Conservation (phyloP, 2,888 invertebrate species). For the Heliconius erato region DNA sequence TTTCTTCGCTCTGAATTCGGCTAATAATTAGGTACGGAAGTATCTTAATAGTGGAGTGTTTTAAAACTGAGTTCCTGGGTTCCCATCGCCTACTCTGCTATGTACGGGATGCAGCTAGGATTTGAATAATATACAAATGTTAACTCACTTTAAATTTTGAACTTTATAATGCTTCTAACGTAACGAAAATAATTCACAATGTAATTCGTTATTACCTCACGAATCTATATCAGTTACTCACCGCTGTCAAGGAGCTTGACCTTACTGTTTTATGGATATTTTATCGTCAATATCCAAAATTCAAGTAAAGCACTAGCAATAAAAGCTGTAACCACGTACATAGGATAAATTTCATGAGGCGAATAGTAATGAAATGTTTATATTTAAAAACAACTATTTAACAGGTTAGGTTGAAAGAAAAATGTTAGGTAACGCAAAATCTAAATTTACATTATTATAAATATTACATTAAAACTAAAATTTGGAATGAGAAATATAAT, state of each 20-base stretch:
- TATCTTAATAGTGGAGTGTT: too few relatives aligned
- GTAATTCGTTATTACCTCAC: conserved; percentile 61
- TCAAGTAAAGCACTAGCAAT: conserved; percentile 58
- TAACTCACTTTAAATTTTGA: not conserved
- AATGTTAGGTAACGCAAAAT: not conserved
- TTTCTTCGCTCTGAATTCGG: too few relatives aligned
- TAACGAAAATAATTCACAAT: conserved; percentile 58
- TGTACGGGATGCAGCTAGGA: not conserved
- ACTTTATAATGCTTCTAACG: not conserved
- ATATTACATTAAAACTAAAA: not conserved
- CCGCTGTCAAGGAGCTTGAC: conserved; percentile 65
- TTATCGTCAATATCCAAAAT: conserved; percentile 60
- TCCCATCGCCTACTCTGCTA: too few relatives aligned
- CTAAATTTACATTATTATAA: too few relatives aligned
- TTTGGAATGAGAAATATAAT: not conserved
- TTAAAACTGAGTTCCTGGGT: too few relatives aligned
- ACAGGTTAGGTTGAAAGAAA: not conserved
- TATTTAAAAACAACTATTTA: not conserved
- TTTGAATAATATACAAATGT: not conserved
- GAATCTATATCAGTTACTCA: conserved; percentile 64
- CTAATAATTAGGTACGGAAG: too few relatives aligned
- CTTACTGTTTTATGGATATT: conserved; percentile 70
- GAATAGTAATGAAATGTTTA: not conserved
- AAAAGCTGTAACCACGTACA: conserved; percentile 60
- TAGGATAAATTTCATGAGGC: conserved; percentile 30